Conservation (phyloP, 2,113 vertebrate genomes). For the Dicrurus megarhynchus region DNA sequence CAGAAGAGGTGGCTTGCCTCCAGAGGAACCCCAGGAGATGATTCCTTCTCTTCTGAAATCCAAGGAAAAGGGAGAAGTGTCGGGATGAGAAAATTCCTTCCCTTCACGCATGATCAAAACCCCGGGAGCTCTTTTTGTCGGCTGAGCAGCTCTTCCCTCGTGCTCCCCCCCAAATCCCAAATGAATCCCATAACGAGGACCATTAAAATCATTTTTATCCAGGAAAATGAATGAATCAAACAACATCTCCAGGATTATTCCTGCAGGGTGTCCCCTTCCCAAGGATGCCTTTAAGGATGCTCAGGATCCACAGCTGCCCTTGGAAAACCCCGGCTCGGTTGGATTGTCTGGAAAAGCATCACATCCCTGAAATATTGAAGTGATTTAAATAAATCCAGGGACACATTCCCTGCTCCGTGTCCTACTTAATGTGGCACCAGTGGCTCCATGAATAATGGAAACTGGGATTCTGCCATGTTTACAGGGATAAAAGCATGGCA, state of each 20-base stretch:
- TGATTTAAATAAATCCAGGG: neutral
- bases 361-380: neutral
- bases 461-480: neutral
- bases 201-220: neutral
- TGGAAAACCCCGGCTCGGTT: neutral
- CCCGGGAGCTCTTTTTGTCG: neutral
- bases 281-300: neutral
- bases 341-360: neutral
- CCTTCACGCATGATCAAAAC: neutral
- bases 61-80: neutral
- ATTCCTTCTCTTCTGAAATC: neutral
- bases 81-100: neutral
- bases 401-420: neutral
- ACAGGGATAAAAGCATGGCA: neutral
- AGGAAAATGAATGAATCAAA: neutral
- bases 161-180: neutral
- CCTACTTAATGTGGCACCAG: neutral
- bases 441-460: constrained; percentile 5
- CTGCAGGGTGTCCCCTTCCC: no score
- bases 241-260: neutral
- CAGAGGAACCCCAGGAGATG: neutral
- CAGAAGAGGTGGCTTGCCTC: neutral
- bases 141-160: neutral
- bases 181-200: neutral
- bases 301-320: neutral